A percentile compares a stretch with the other conserved stretches of the same genome.
Evolutionary conservation across 2,888 invertebrate genomes (phyloP).

Genomic region (Tiphia femorata): DNA sequence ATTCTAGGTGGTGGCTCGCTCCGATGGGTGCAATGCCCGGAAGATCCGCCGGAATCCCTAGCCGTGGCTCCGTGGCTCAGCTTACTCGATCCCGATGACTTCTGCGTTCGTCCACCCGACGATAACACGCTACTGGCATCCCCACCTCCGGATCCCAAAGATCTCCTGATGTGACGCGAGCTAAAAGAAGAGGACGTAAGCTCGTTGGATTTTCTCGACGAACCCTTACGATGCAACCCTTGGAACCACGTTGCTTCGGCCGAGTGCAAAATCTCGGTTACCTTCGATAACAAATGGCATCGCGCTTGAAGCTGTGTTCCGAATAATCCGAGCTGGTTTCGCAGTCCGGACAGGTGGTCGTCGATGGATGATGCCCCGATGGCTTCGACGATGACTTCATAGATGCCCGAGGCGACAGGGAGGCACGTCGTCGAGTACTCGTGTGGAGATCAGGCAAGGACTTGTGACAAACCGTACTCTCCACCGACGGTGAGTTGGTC

Average conservation of each 20-base stretch:
- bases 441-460: constrained; percentile 85
- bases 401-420: constrained; percentile 64
- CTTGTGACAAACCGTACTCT: constrained; percentile 76
- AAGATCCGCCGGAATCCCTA: constrained; percentile 84
- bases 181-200: not conserved
- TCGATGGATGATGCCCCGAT: constrained; percentile 49
- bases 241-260: no score
- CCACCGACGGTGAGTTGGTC: constrained; percentile 54
- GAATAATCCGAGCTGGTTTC: constrained; percentile 67
- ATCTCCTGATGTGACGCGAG: constrained; percentile 56
- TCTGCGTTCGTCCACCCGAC: constrained; percentile 72
- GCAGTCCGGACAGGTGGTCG: constrained; percentile 63
- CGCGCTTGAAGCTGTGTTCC: constrained; percentile 65
- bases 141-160: constrained; percentile 64
- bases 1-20: constrained; percentile 77
- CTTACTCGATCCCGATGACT: constrained; percentile 67
- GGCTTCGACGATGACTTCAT: constrained; percentile 57
- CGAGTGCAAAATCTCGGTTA: no score
- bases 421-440: constrained; percentile 62
- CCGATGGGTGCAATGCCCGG: constrained; percentile 86
- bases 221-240: not conserved
- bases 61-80: constrained; percentile 66
- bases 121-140: constrained; percentile 66
- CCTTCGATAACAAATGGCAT: constrained; percentile 63
- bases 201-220: not conserved